Percentiles rank a stretch among this genome's conserved stretches.
phyloP scores from a whole-genome alignment of 2,797 vertebrate species.

The Chrysocyon brachyurus region DNA sequence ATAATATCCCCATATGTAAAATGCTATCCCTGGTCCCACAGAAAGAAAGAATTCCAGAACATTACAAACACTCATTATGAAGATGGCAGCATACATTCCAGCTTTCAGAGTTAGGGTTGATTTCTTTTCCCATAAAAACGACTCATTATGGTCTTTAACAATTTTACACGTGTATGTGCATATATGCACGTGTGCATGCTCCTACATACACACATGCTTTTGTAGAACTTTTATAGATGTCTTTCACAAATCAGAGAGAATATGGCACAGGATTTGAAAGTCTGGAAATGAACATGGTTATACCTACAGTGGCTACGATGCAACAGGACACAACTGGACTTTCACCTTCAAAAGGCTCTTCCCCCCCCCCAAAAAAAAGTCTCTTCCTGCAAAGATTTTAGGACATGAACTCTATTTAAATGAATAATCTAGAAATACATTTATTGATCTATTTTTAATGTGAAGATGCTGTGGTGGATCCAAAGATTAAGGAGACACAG shows the following conservation, averaged over 20 bases:
- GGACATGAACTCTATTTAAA: neutral
- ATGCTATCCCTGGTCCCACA: neutral
- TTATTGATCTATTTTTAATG: neutral
- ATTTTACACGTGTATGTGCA: neutral
- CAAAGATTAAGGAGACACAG: neutral
- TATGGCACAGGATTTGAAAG: neutral
- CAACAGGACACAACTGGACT: neutral
- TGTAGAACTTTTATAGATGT: neutral
- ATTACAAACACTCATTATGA: neutral
- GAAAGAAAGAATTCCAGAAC: neutral
- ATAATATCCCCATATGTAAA: neutral
- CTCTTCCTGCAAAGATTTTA: neutral
- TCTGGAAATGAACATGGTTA: neutral
- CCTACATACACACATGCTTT: neutral
- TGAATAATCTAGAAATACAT: neutral
- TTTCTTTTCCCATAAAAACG: neutral
- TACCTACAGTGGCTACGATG: neutral
- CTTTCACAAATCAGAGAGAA: slow-evolving; percentile 39
- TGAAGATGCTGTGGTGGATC: neutral
- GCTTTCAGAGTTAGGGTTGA: neutral
- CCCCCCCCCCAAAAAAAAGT: neutral
- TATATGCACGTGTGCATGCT: neutral
- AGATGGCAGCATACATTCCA: neutral
- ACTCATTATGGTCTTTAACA: neutral
- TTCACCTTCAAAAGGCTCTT: neutral